phyloP scores from a whole-genome alignment of 1,140 invertebrate species.

The Agrypnia vestita region DNA sequence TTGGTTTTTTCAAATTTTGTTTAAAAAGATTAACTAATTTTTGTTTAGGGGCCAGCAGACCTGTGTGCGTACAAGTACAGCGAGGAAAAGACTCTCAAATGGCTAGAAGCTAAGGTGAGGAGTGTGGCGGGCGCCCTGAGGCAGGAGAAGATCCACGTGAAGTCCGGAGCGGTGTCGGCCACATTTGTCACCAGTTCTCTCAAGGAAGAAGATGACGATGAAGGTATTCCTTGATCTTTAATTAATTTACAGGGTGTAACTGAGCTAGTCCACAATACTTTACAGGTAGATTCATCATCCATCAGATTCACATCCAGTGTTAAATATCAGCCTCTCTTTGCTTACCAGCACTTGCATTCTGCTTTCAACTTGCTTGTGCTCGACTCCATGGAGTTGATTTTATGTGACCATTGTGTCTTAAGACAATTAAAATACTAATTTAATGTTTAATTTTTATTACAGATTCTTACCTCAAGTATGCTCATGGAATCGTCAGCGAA shows the following conservation, averaged over 20 bases:
- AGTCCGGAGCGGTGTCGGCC: slow-evolving; percentile 79
- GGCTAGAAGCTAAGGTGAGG: slow-evolving; percentile 80
- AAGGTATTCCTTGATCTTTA: slow-evolving; percentile 65
- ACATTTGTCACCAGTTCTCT: slow-evolving; percentile 80
- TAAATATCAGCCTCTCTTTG: background rate
- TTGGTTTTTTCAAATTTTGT: slow-evolving; percentile 20
- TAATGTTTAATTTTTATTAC: slow-evolving; percentile 61
- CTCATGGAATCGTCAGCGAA: slow-evolving; percentile 80
- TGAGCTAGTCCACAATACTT: no score
- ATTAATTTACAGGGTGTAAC: no score
- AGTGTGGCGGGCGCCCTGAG: slow-evolving; percentile 77
- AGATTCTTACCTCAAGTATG: slow-evolving; percentile 80
- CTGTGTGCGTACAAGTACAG: slow-evolving; percentile 85
- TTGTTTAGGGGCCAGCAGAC: slow-evolving; percentile 75
- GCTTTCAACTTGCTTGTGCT: background rate
- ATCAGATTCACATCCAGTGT: background rate
- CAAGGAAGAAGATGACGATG: slow-evolving; percentile 71
- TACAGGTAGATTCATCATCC: no score
- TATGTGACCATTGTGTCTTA: background rate
- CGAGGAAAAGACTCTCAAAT: slow-evolving; percentile 82
- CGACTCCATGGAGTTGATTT: background rate
- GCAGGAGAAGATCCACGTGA: slow-evolving; percentile 81
- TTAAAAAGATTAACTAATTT: slow-evolving; percentile 46
- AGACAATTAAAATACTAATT: background rate
- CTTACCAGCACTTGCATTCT: background rate